Conservation (phyloP, 1,140 invertebrate genomes). For the Pachypeltis micranthus region DNA sequence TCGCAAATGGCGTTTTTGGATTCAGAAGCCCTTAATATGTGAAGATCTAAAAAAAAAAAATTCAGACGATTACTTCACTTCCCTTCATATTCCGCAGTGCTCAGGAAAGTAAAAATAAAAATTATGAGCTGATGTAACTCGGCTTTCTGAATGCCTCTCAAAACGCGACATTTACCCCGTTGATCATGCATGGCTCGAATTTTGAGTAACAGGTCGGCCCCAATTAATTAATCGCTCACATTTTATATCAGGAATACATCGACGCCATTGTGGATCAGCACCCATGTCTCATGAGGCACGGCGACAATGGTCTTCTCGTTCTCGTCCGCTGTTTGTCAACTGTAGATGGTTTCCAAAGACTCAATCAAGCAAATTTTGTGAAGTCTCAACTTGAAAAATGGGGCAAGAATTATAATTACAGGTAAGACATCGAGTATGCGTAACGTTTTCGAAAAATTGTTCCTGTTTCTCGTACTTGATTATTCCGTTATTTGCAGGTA, state of each 20-base stretch:
- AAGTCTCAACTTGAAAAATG: constrained; percentile 62
- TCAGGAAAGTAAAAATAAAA: no score
- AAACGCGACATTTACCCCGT: no score
- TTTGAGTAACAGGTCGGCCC: no score
- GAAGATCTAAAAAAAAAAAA: no score
- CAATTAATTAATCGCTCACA: no score
- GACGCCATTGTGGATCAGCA: constrained; percentile 61
- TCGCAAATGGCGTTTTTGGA: no score
- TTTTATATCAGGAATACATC: constrained; percentile 58
- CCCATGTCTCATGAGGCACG: constrained; percentile 61
- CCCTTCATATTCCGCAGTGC: no score
- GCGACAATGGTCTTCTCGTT: constrained; percentile 70
- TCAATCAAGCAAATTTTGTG: constrained; percentile 55
- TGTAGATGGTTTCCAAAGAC: constrained; percentile 52
- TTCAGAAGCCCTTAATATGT: no score
- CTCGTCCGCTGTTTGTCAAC: constrained; percentile 71
- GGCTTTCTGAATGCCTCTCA: no score
- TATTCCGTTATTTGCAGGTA: constrained; percentile 45
- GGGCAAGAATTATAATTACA: constrained; percentile 58
- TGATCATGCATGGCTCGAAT: no score
- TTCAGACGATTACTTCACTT: no score
- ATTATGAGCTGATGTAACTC: no score
- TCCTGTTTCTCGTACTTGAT: not conserved
- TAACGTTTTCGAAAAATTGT: not conserved
- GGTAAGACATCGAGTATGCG: constrained; percentile 36